Conservation (phyloP, 2,797 vertebrate species). For the Eurystomus glaucurus region DNA sequence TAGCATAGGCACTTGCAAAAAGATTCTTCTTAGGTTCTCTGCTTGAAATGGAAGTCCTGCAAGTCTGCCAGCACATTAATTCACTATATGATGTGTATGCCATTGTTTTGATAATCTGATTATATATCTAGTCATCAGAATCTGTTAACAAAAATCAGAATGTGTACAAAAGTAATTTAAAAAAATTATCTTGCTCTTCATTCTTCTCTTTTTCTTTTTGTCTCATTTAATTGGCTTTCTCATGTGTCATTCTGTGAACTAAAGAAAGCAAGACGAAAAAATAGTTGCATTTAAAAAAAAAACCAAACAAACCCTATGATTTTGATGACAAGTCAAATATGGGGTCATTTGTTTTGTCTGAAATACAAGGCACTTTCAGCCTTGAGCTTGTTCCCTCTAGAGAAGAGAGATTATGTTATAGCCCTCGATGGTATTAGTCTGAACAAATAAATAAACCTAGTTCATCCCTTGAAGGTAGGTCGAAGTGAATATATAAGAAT, state of each 20-base stretch:
- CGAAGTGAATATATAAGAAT: neutral
- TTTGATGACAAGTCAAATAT: neutral
- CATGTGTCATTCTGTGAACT: neutral
- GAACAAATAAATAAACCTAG: conserved; percentile 27
- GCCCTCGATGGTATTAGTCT: neutral
- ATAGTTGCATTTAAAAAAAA: neutral
- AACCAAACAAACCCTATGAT: neutral
- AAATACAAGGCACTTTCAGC: neutral
- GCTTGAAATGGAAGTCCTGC: neutral
- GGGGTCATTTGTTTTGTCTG: neutral
- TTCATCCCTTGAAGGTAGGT: neutral
- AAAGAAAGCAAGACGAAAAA: neutral
- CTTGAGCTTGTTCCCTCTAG: neutral
- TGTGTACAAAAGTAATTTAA: neutral
- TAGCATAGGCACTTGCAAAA: neutral
- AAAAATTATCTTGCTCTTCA: neutral
- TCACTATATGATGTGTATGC: neutral
- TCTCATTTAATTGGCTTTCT: neutral
- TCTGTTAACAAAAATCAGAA: neutral
- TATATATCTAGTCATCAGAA: neutral
- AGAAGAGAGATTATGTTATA: neutral
- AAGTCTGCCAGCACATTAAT: neutral
- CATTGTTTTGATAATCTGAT: neutral
- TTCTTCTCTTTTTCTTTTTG: neutral
- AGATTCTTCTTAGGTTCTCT: neutral